Conservation (phyloP, 2,888 invertebrate species). For the Clusia tigrina region DNA sequence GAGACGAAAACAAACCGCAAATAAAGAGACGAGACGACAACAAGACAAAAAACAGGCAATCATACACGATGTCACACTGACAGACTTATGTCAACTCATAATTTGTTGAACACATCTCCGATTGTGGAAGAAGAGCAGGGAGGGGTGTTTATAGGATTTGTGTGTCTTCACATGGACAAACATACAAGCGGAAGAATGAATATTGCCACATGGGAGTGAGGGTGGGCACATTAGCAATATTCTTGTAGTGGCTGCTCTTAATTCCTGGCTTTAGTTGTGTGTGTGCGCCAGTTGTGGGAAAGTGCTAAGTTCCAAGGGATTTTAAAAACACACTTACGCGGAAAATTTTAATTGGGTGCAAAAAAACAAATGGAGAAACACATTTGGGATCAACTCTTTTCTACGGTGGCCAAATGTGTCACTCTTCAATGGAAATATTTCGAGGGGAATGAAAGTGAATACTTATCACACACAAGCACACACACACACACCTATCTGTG, state of each 20-base stretch:
- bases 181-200: background rate
- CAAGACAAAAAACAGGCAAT: background rate
- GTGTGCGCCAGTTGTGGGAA: background rate
- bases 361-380: no score
- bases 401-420: no score
- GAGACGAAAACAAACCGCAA: conserved; percentile 1
- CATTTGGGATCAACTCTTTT: no score
- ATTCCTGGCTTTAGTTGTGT: background rate
- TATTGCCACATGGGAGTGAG: background rate
- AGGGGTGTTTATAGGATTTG: background rate
- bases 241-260: background rate
- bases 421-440: no score
- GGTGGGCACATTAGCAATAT: background rate
- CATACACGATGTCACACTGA: background rate
- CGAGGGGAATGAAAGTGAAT: no score
- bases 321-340: background rate
- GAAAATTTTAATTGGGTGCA: no score
- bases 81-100: conserved; percentile 6
- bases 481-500: no score
- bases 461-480: no score
- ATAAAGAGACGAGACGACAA: background rate
- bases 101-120: background rate
- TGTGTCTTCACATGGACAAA: background rate
- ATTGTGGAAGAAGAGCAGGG: no score
- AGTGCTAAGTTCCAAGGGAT: background rate